Percentiles rank a stretch among this genome's conserved stretches.
Evolutionary conservation across 2,888 invertebrate species (phyloP).

Genomic region (Patella caerulea): DNA sequence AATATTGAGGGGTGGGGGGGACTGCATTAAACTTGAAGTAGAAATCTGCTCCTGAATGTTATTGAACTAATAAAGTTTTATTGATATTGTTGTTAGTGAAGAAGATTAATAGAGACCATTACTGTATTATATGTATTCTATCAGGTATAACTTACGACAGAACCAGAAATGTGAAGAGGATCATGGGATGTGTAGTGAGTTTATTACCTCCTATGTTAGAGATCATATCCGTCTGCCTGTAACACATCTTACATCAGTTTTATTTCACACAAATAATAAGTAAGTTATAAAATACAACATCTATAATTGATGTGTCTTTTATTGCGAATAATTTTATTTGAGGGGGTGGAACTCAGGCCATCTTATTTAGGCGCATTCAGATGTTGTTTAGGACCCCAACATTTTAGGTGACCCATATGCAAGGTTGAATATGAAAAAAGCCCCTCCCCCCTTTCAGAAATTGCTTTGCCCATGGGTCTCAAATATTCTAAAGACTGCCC

Average conservation of each 20-base stretch:
- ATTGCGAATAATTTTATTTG: no score
- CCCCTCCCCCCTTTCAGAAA: no score
- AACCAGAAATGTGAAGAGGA: slow-evolving; percentile 57
- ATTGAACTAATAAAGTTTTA: not conserved
- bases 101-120: not conserved
- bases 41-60: no score
- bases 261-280: slow-evolving; percentile 54
- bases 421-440: not conserved
- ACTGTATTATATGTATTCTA: not conserved
- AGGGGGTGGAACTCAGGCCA: no score
- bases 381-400: no score
- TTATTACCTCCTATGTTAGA: slow-evolving; percentile 50
- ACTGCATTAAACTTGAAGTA: no score
- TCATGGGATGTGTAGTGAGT: slow-evolving; percentile 52
- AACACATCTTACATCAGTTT: slow-evolving; percentile 48
- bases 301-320: not conserved
- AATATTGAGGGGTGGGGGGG: no score
- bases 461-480: no score
- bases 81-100: not conserved
- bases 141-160: slow-evolving; percentile 46
- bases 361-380: no score
- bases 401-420: not conserved
- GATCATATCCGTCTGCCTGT: slow-evolving; percentile 61
- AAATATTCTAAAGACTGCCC: no score
- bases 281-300: slow-evolving; percentile 24